These are phyloP conservation scores for Aporophyla lueneburgensis DNA, from an alignment of 2,888 invertebrate genomes.

Conservation along the genomic window DNA sequence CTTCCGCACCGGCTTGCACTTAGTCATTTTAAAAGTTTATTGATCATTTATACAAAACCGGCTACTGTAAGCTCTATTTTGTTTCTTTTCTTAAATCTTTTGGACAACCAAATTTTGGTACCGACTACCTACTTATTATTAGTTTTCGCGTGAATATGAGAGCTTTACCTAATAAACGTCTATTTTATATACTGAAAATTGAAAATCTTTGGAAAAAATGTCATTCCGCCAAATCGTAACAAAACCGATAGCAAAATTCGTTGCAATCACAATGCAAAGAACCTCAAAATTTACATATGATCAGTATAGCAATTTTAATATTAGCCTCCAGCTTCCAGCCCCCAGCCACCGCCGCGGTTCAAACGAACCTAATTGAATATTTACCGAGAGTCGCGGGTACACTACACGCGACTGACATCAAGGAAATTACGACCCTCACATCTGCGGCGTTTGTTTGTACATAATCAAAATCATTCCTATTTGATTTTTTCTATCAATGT, in stretches of 20 bases:
- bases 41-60: neutral
- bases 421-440: slow-evolving; percentile 54
- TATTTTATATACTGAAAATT: too few relatives aligned
- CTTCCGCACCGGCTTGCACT: slow-evolving; percentile 23
- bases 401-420: slow-evolving; percentile 65
- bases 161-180: neutral
- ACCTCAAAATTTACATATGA: slow-evolving; percentile 40
- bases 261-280: slow-evolving; percentile 31
- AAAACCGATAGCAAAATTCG: slow-evolving; percentile 39
- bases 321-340: slow-evolving; percentile 1
- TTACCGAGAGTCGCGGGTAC: slow-evolving; percentile 59
- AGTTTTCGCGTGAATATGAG: neutral
- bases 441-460: slow-evolving; percentile 41
- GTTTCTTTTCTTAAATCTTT: neutral
- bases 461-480: slow-evolving; percentile 56
- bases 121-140: neutral
- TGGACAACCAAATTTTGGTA: neutral
- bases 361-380: slow-evolving; percentile 69
- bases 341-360: slow-evolving; percentile 36
- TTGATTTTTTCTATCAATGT: slow-evolving; percentile 58
- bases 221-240: neutral
- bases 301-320: slow-evolving; percentile 42
- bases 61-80: neutral
- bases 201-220: neutral
- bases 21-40: neutral